Base-by-base conservation (phyloP, 2,888 invertebrate species). In the Polydrusus tereticollis region DNA sequence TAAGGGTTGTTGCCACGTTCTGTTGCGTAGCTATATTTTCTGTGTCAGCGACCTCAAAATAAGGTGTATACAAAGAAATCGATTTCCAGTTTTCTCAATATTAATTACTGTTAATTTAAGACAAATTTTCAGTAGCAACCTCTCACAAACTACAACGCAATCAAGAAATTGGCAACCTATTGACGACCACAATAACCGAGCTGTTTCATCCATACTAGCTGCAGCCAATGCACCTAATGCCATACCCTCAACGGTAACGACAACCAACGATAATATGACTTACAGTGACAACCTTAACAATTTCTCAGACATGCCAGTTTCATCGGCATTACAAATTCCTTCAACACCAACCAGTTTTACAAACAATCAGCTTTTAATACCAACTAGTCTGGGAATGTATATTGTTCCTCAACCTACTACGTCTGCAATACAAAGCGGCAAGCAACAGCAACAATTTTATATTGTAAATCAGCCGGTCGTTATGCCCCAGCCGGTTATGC, bases 391-490 rank as follows among this genome's bases (percentile, higher is more conserved):
- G 26, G 58, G 45, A 23, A 23, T 55, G 52, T 52, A 36, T 55
- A 10, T 33, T 18, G 21, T 55, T 41, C 65, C 55, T 26, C 52
- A 55, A 7, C 5, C 52, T 16, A 16, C 52, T 8, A 16, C 52
- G 10, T 26, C 38, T 6, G 12, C 52, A 16, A 14, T 26, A 8
- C 14, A 26, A 47, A 29, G 47, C 33, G 14, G 16, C 20, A 65
- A 45, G 4, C 63, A 62, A 12, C 55, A 52, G 10, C 69, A 60
- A 26, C 74, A 67, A 23, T 69, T 58, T 57, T 69, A 63, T 60
- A 64, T 74, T 47, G 55, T 75, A 8, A 72, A 75, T 59, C 75
- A 65, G 41, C 72, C 75, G 12, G 8, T 75, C 10, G 43, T 60
- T 2, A 63, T 75, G 23, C 75, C 66, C 1, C 72, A 72, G 8